Conservation (phyloP, 2,113 vertebrate species). For the Lagopus muta region DNA sequence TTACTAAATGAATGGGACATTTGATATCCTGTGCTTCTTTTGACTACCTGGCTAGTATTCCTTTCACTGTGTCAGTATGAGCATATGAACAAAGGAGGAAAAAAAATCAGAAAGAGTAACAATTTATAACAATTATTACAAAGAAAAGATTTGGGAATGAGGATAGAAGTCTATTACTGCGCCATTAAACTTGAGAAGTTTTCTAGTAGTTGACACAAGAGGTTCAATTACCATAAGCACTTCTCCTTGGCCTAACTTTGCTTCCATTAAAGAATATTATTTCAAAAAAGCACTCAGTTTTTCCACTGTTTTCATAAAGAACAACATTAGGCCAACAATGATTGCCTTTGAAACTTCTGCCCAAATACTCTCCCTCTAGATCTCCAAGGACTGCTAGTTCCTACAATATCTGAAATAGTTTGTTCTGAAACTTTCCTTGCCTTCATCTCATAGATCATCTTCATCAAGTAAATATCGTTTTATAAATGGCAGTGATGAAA, state of each 20-base stretch:
- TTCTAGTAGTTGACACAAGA: not conserved
- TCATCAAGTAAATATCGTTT: not conserved
- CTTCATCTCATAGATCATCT: not conserved
- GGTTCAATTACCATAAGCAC: not conserved
- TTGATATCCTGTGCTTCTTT: not conserved
- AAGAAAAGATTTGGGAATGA: not conserved
- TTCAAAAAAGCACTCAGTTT: not conserved
- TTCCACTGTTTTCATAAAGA: not conserved
- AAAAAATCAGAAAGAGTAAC: not conserved
- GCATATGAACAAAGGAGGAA: not conserved
- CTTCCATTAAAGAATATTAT: not conserved
- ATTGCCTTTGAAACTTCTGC: not conserved
- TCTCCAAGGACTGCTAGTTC: not conserved
- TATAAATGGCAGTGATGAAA: not conserved
- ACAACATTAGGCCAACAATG: not conserved
- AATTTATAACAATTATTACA: not conserved
- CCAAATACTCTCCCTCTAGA: not conserved
- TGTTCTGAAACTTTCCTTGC: not conserved
- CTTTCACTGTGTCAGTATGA: not conserved
- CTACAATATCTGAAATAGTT: not conserved
- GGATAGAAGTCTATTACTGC: not conserved
- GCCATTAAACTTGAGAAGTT: not conserved
- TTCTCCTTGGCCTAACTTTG: not conserved
- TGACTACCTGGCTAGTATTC: not conserved
- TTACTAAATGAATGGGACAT: not conserved